Evolutionary conservation across 2,888 invertebrate species (phyloP).

Genomic region (Ichneumoninae sp.): DNA sequence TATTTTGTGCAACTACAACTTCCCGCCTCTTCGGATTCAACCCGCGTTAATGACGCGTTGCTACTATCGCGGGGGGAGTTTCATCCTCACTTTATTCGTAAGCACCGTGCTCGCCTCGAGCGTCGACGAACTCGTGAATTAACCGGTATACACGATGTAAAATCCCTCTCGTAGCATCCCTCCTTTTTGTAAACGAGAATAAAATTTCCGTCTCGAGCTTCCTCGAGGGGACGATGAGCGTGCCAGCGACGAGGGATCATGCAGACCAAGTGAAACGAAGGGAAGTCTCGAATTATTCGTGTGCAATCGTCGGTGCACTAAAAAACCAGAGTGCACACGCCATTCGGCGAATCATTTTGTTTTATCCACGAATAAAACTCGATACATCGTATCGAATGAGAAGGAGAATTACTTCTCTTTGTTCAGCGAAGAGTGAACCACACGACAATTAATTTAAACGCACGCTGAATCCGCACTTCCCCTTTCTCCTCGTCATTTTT

Average conservation of each 20-base stretch:
- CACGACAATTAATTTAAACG: constrained; percentile 56
- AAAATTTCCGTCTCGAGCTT: constrained; percentile 15
- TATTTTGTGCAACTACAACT: constrained; percentile 7
- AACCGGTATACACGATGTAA: constrained; percentile 27
- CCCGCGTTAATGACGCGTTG: constrained; percentile 30
- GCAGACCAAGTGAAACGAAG: constrained; percentile 5
- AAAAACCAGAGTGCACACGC: neutral
- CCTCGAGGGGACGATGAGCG: neutral
- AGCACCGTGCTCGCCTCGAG: constrained; percentile 15
- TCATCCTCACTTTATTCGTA: constrained; percentile 30
- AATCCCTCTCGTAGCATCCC: constrained; percentile 17
- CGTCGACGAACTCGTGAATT: constrained; percentile 41
- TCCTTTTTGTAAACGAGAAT: constrained; percentile 30
- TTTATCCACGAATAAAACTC: neutral
- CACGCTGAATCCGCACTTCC: constrained; percentile 35
- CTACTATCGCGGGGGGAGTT: constrained; percentile 1
- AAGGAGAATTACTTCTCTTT: constrained; percentile 26
- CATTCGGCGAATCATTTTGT: constrained; percentile 10
- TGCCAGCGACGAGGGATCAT: neutral
- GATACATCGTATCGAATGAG: constrained; percentile 3
- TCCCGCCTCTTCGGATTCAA: constrained; percentile 2
- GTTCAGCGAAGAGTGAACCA: constrained; percentile 27
- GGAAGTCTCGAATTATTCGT: constrained; percentile 22
- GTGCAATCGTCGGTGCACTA: neutral
- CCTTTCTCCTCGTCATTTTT: constrained; percentile 18